Evolutionary conservation across 2,888 invertebrate species (phyloP).

Genomic region (Bellardia bayeri): DNA sequence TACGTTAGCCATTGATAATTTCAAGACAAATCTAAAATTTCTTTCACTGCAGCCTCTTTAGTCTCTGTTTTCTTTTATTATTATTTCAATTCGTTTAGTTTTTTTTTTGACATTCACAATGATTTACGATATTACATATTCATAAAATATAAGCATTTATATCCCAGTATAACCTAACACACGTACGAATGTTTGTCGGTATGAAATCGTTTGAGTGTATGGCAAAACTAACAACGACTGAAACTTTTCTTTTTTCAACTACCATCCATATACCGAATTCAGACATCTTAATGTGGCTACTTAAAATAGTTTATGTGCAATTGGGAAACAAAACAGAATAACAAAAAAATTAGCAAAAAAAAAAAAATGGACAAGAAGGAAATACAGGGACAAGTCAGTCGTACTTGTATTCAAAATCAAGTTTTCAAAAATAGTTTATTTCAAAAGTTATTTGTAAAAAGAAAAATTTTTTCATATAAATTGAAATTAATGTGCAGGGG

Average conservation of each 20-base stretch:
- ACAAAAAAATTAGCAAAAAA: neutral
- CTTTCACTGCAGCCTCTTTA: slow-evolving; percentile 8
- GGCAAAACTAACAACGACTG: slow-evolving; percentile 34
- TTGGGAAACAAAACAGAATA: slow-evolving; percentile 26
- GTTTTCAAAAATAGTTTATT: slow-evolving; percentile 60
- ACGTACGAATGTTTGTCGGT: slow-evolving; percentile 15
- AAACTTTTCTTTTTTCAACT: slow-evolving; percentile 52
- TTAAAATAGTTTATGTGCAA: slow-evolving; percentile 67
- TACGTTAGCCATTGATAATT: neutral
- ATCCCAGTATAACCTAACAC: slow-evolving; percentile 8
- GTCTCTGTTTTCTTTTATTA: neutral
- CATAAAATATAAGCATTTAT: slow-evolving; percentile 64
- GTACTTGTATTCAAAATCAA: slow-evolving; percentile 58
- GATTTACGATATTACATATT: slow-evolving; percentile 68
- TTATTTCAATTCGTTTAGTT: slow-evolving; percentile 7
- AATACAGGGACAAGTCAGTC: slow-evolving; percentile 19
- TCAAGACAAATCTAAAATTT: neutral
- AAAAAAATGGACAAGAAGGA: neutral
- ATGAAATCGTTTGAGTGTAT: neutral
- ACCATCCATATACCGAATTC: slow-evolving; percentile 54
- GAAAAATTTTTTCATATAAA: slow-evolving; percentile 35
- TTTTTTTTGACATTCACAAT: slow-evolving; percentile 30
- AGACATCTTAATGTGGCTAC: slow-evolving; percentile 69
- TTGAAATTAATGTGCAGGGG: slow-evolving; percentile 41
- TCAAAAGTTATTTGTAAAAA: slow-evolving; percentile 53